Conservation (phyloP, 2,888 invertebrate genomes). For the Ditylenchus weischeri region DNA sequence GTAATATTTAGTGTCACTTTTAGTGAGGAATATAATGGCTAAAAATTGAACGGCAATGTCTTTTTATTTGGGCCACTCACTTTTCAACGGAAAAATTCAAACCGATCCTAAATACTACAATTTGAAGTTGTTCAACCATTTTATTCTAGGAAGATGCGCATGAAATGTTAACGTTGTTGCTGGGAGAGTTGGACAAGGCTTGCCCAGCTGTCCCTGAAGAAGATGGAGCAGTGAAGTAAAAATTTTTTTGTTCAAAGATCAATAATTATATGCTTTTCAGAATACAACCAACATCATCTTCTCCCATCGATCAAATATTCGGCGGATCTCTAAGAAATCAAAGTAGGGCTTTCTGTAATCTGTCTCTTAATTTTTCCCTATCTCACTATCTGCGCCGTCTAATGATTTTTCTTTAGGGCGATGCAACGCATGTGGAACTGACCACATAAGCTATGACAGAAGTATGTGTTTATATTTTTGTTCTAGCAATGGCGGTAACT, state of each 20-base stretch:
- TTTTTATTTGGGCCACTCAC: no score
- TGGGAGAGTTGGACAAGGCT: constrained; percentile 49
- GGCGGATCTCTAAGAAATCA: constrained; percentile 46
- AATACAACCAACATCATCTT: constrained; percentile 28
- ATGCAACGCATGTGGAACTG: constrained; percentile 35
- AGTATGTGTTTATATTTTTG: constrained; percentile 9
- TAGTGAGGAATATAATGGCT: no score
- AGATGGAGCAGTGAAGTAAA: neutral
- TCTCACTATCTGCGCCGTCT: no score
- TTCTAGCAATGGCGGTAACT: no score
- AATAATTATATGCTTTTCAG: no score
- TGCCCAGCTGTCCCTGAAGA: constrained; percentile 28
- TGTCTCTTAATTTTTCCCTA: no score
- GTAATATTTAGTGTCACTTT: no score
- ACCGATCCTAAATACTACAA: no score
- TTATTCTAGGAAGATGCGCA: constrained; percentile 50
- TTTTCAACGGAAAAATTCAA: no score
- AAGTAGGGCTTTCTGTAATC: constrained; percentile 26
- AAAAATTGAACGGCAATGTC: no score
- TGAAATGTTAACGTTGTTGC: constrained; percentile 44
- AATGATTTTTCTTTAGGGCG: neutral
- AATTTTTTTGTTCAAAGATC: no score
- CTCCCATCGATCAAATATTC: constrained; percentile 51
- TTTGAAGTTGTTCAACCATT: no score
- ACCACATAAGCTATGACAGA: constrained; percentile 42